phyloP scores from a whole-genome alignment of 2,797 vertebrate genomes.

The Paedocypris micromegethes region DNA sequence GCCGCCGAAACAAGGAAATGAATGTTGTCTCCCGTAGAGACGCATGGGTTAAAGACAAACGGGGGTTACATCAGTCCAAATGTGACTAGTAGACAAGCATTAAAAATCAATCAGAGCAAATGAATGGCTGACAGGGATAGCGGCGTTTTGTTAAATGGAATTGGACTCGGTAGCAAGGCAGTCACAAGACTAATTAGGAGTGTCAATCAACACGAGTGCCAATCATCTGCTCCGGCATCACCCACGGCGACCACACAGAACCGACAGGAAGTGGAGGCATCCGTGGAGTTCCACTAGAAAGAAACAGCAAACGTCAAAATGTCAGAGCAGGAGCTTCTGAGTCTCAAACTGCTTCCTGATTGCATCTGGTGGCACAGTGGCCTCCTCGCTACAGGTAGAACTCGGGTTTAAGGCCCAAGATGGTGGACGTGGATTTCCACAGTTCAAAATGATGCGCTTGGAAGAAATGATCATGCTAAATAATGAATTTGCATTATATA shows the following conservation, averaged over 20 bases:
- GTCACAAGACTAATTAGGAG: constrained; percentile 54
- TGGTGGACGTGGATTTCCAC: too few species aligned
- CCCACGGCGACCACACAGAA: not conserved
- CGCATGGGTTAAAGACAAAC: constrained; percentile 14
- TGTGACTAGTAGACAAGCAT: constrained; percentile 45
- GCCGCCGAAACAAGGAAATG: not conserved
- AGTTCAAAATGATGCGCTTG: too few species aligned
- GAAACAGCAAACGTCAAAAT: not conserved
- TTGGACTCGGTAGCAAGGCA: constrained; percentile 51
- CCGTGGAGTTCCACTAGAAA: not conserved
- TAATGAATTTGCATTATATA: too few species aligned
- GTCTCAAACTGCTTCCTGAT: too few species aligned
- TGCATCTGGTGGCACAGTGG: too few species aligned
- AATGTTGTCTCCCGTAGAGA: constrained; percentile 1
- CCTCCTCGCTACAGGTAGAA: too few species aligned
- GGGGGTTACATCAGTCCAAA: constrained; percentile 18
- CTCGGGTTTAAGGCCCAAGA: too few species aligned
- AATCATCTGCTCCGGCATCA: constrained; percentile 45
- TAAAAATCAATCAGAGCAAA: constrained; percentile 65
- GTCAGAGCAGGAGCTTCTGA: too few species aligned
- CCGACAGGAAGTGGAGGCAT: not conserved
- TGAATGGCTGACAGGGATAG: constrained; percentile 49
- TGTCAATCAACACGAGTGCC: constrained; percentile 48
- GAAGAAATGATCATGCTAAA: too few species aligned
- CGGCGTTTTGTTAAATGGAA: constrained; percentile 57